Base-by-base conservation (phyloP, 2,113 vertebrate genomes). In the Marmota flaviventris region DNA sequence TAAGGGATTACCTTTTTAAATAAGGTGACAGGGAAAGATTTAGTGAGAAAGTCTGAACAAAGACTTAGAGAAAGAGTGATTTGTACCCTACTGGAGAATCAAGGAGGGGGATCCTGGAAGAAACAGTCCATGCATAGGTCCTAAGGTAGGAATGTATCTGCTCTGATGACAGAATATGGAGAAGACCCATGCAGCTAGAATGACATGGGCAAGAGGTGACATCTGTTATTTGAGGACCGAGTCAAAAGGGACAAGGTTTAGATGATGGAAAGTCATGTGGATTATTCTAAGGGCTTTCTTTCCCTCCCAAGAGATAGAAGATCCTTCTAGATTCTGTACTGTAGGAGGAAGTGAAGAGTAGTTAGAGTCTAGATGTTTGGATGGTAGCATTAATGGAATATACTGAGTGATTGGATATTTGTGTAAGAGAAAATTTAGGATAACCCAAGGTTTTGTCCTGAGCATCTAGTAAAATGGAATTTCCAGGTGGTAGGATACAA, bases 71-170 rank as follows among this genome's bases (percentile, higher is more conserved):
- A 82, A 63, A 58, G 10, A 75, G 0, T 70, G 20, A 81, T 84
- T 93, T 67, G 70, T 14, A 53, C 7, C 14, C 1, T 86, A 18
- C 4, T 83, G 4, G 10, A 42, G 39, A 87, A n/a, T 2, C 27
- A 29, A 89, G 17, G 16, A 83, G 34, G 18, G 27, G 0, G 16
- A 51, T 67, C 39, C 2, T 27, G 72, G 37, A 88, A 11, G 25
- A 83, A 58, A 45, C 0, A 65, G 20, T 9, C 34, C 69, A 12
- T 32, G 39, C 2, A 18, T 48, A 27, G 18, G 2, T 18, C 1
- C 8, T 72, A 12, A 32, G 2, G 7, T 45, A 39, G 34, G 8
- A 86, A 11, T 1, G 0, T 17, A 9, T 18, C 39, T 63, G 3
- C 2, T 24, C 4, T 32, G 2, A 65, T 93, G 22, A 20, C 45